Conservation (phyloP, 2,888 invertebrate genomes). For the Apamea monoglypha region DNA sequence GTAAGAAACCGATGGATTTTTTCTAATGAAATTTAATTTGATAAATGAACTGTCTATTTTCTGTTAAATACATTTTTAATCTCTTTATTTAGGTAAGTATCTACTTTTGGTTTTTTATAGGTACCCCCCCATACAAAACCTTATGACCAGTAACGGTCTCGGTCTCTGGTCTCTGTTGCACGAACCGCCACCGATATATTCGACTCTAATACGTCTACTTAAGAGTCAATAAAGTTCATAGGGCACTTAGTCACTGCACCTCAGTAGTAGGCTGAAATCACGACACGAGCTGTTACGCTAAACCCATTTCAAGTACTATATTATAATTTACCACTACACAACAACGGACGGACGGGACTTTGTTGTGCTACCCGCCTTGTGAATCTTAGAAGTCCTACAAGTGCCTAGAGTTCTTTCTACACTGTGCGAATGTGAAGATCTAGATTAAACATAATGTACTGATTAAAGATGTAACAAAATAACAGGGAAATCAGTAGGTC, state of each 20-base stretch:
- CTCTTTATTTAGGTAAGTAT: not conserved
- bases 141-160: not conserved
- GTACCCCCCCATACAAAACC: not conserved
- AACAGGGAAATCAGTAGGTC: constrained; percentile 1
- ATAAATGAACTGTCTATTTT: too few species aligned
- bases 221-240: constrained; percentile 6
- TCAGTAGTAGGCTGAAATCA: not conserved
- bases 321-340: not conserved
- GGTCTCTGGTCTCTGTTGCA: not conserved
- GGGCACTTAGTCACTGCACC: not conserved
- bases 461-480: not conserved
- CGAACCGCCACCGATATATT: constrained; percentile 8
- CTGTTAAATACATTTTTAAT: too few species aligned
- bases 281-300: not conserved
- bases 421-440: not conserved
- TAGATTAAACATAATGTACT: not conserved
- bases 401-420: not conserved
- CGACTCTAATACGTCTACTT: constrained; percentile 1
- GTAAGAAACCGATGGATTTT: too few species aligned
- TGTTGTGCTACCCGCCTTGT: not conserved
- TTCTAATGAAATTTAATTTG: too few species aligned
- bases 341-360: not conserved
- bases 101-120: constrained; percentile 1
- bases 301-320: not conserved
- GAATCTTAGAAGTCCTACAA: not conserved